Evolutionary conservation across 1,140 invertebrate species (phyloP).

Genomic region (Solenopsis fugax): DNA sequence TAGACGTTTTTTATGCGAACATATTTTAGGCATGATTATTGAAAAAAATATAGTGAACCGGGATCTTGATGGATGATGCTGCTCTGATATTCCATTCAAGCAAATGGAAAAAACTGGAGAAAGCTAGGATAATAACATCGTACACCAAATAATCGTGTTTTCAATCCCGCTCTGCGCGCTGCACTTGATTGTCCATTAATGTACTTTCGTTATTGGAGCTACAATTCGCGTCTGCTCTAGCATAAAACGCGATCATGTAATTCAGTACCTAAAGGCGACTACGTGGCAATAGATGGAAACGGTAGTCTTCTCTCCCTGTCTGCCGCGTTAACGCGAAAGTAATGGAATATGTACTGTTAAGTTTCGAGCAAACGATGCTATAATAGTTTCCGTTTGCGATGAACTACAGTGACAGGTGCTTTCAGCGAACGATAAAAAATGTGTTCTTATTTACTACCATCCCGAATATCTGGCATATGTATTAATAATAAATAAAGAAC

Average conservation of each 20-base stretch:
- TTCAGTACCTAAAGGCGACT: not conserved
- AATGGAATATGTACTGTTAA: slow-evolving; percentile 52
- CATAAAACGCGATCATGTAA: slow-evolving; percentile 45
- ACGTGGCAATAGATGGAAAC: slow-evolving; percentile 15
- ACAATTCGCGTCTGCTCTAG: not conserved
- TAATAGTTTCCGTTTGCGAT: slow-evolving; percentile 47
- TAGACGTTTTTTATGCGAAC: not conserved
- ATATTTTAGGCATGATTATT: slow-evolving; percentile 6
- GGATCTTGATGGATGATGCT: not conserved
- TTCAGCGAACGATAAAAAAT: not conserved
- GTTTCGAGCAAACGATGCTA: slow-evolving; percentile 34
- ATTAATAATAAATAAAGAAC: slow-evolving; percentile 22
- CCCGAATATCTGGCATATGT: not conserved
- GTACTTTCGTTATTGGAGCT: slow-evolving; percentile 24
- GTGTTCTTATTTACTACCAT: not conserved
- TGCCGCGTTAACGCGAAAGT: slow-evolving; percentile 38
- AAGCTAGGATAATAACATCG: slow-evolving; percentile 14
- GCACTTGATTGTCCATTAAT: slow-evolving; percentile 10
- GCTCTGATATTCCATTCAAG: not conserved
- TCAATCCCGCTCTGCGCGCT: not conserved
- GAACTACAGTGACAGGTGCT: slow-evolving; percentile 35
- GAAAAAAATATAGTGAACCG: not conserved
- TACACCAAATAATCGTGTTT: slow-evolving; percentile 23
- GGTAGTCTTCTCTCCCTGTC: slow-evolving; percentile 20
- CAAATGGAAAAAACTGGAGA: slow-evolving; percentile 1